A percentile compares a stretch with the other conserved stretches of the same genome.
These are phyloP conservation scores for Limenitis camilla DNA, from an alignment of 2,888 invertebrate genomes.

Conservation along the genomic window DNA sequence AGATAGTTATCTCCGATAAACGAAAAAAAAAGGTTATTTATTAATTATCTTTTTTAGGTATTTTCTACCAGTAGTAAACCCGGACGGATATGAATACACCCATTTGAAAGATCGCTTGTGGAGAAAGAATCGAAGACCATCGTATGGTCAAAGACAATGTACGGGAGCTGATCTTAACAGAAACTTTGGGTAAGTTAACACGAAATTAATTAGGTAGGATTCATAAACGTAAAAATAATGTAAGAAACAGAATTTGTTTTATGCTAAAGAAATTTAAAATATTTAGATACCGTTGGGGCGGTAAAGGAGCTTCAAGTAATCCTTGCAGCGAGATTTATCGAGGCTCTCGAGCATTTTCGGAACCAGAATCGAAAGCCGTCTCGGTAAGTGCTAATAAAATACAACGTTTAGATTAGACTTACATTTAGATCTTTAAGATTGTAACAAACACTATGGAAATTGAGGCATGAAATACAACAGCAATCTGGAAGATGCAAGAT, in stretches of 20 bases:
- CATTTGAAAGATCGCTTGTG: slow-evolving; percentile 86
- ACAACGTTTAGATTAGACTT: not conserved
- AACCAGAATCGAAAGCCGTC: slow-evolving; percentile 86
- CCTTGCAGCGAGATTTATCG: slow-evolving; percentile 90
- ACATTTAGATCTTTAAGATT: no score
- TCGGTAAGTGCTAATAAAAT: slow-evolving; percentile 41
- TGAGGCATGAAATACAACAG: no score
- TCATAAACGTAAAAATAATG: not conserved
- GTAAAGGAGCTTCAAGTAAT: slow-evolving; percentile 85
- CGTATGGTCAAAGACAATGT: slow-evolving; percentile 68
- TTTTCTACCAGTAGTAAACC: slow-evolving; percentile 84
- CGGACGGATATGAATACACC: slow-evolving; percentile 92
- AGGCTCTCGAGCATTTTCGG: slow-evolving; percentile 87
- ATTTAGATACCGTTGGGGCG: slow-evolving; percentile 86
- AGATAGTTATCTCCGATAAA: no score
- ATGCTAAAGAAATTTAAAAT: not conserved
- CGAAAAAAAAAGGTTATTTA: no score
- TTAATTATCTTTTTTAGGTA: slow-evolving; percentile 60
- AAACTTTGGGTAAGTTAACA: slow-evolving; percentile 37
- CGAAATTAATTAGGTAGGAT: not conserved
- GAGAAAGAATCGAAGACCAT: slow-evolving; percentile 83
- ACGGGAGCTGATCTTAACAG: slow-evolving; percentile 88
- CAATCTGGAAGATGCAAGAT: no score
- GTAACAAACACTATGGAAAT: no score
- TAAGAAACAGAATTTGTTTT: not conserved